phyloP scores from a whole-genome alignment of 2,888 invertebrate species.

The Leptarthrus brevirostris region DNA sequence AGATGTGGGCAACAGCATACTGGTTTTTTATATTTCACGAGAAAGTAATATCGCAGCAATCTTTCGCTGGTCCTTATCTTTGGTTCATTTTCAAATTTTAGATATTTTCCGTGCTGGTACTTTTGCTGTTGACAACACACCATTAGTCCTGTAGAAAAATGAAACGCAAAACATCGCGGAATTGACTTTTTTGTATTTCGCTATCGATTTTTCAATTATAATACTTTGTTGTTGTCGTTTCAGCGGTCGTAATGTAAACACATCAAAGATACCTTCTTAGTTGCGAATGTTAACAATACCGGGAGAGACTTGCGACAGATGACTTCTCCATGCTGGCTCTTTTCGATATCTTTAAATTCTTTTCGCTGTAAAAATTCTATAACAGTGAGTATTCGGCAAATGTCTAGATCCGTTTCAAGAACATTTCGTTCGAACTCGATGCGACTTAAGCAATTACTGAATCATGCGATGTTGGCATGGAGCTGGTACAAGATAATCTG shows the following conservation, averaged over 20 bases:
- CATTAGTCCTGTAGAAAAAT: not conserved
- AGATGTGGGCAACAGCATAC: constrained; percentile 16
- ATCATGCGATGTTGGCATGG: too few relatives aligned
- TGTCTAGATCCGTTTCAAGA: too few relatives aligned
- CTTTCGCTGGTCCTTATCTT: constrained; percentile 20
- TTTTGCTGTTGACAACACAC: not conserved
- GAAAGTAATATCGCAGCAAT: constrained; percentile 7
- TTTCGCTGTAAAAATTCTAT: too few relatives aligned
- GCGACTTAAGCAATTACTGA: too few relatives aligned
- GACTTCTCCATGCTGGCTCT: too few relatives aligned
- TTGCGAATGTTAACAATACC: too few relatives aligned
- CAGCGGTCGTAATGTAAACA: not conserved
- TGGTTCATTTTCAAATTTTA: constrained; percentile 3
- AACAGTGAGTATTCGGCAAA: too few relatives aligned
- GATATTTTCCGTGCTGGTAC: too few relatives aligned
- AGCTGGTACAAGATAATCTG: too few relatives aligned
- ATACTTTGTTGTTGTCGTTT: not conserved
- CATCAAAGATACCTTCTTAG: not conserved
- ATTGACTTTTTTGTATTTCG: constrained; percentile 31
- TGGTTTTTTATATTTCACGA: constrained; percentile 21
- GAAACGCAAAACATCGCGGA: constrained; percentile 16
- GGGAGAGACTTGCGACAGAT: too few relatives aligned
- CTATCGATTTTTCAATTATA: constrained; percentile 39
- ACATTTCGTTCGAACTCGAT: too few relatives aligned
- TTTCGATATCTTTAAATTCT: too few relatives aligned